A percentile compares a stretch with the other conserved stretches of the same genome.
Evolutionary conservation across 2,888 invertebrate genomes (phyloP).

Genomic region (Oeneis ivallda): DNA sequence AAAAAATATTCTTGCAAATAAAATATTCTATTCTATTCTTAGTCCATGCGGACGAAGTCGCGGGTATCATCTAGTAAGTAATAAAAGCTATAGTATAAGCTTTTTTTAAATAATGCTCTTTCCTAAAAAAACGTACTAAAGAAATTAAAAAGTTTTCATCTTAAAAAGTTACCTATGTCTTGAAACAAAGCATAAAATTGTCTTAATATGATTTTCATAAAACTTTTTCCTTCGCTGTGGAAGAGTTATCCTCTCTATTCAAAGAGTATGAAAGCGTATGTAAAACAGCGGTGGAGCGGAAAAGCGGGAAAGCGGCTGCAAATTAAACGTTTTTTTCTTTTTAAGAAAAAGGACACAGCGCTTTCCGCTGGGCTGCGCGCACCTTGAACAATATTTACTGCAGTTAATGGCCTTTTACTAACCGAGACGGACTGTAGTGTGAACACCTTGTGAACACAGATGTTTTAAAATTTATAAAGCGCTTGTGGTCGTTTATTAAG

Average conservation of each 20-base stretch:
- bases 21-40: no score
- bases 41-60: no score
- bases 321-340: constrained; percentile 31
- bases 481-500: not conserved
- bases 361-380: constrained; percentile 28
- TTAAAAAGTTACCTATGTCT: not conserved
- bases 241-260: constrained; percentile 25
- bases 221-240: constrained; percentile 5
- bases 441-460: constrained; percentile 10
- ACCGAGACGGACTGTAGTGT: constrained; percentile 13
- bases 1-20: no score
- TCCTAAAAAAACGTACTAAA: not conserved
- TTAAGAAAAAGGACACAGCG: constrained; percentile 28
- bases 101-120: no score
- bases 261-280: constrained; percentile 30
- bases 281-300: constrained; percentile 28
- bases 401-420: constrained; percentile 34
- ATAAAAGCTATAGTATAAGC: no score
- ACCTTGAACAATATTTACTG: constrained; percentile 40
- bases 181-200: not conserved
- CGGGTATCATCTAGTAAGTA: no score
- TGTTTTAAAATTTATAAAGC: constrained; percentile 9
- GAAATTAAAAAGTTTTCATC: not conserved
- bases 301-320: constrained; percentile 27
- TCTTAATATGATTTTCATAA: constrained; percentile 8